Conservation (phyloP, 2,113 vertebrate genomes). For the Thunnus maccoyii region DNA sequence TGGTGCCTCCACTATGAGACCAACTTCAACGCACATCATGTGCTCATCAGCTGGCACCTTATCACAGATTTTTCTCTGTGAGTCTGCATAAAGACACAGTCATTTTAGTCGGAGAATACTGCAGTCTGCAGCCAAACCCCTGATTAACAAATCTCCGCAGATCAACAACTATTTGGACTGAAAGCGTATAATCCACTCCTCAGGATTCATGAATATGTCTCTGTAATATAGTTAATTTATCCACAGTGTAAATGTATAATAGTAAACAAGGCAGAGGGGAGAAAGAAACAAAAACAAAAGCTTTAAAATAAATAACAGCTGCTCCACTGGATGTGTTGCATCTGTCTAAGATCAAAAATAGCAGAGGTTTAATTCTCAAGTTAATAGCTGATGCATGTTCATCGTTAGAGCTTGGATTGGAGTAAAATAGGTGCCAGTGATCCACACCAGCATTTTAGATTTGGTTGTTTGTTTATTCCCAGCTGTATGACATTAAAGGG, state of each 20-base stretch:
- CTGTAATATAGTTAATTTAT: background rate
- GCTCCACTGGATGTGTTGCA: background rate
- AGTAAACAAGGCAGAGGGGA: background rate
- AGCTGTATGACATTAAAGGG: too few species aligned
- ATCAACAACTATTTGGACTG: background rate
- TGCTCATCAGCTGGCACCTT: constrained; percentile 80
- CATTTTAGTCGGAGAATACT: background rate
- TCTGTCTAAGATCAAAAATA: background rate
- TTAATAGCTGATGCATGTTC: too few species aligned
- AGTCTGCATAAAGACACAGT: constrained; percentile 69
- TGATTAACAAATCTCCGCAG: constrained; percentile 20
- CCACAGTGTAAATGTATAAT: background rate
- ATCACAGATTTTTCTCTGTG: constrained; percentile 72
- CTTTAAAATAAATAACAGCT: too few species aligned
- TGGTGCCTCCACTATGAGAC: constrained; percentile 71
- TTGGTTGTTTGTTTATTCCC: too few species aligned
- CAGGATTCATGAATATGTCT: background rate
- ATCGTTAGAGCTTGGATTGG: too few species aligned
- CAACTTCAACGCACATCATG: constrained; percentile 77
- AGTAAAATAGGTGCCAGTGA: too few species aligned
- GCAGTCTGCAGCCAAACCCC: constrained; percentile 2
- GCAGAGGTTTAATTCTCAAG: too few species aligned
- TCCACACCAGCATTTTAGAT: too few species aligned
- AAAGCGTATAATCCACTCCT: constrained; percentile 1
- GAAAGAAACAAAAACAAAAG: background rate